Percentiles rank a stretch among this genome's conserved stretches.
These are phyloP conservation scores for Macrochelys suwanniensis DNA, from an alignment of 2,797 vertebrate species.

Conservation along the genomic window DNA sequence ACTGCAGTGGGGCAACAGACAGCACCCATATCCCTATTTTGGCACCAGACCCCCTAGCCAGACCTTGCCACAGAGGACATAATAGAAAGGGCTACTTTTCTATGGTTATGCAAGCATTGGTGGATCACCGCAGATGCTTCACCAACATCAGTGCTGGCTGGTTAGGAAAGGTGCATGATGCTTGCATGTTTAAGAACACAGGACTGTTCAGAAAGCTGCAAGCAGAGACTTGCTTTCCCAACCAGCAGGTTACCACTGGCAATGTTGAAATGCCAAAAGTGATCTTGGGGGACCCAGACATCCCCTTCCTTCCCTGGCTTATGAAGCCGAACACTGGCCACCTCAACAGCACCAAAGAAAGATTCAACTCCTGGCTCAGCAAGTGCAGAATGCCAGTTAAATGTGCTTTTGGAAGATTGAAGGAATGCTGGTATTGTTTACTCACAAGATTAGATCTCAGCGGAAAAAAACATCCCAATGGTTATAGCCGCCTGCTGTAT, in stretches of 20 bases:
- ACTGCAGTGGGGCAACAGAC: not conserved
- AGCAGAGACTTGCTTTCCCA: not conserved
- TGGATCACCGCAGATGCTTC: not conserved
- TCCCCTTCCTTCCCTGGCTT: not conserved
- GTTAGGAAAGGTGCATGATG: not conserved
- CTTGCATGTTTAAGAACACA: not conserved
- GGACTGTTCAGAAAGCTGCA: not conserved
- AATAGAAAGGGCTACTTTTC: not conserved
- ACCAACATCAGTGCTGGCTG: not conserved
- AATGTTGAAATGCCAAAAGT: not conserved
- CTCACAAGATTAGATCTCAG: not conserved
- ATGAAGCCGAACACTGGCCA: not conserved
- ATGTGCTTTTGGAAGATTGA: not conserved
- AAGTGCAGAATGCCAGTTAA: not conserved
- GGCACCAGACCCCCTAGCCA: not conserved
- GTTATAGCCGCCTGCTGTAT: not conserved
- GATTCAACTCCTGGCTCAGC: not conserved
- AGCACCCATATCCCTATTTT: not conserved
- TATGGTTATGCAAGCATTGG: not conserved
- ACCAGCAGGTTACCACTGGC: not conserved
- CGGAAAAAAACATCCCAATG: not conserved
- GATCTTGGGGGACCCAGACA: not conserved
- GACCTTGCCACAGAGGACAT: not conserved
- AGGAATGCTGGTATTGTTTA: not conserved
- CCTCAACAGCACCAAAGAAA: not conserved